These are phyloP conservation scores for Toxostoma redivivum DNA, from an alignment of 2,113 vertebrate genomes.

Conservation along the genomic window DNA sequence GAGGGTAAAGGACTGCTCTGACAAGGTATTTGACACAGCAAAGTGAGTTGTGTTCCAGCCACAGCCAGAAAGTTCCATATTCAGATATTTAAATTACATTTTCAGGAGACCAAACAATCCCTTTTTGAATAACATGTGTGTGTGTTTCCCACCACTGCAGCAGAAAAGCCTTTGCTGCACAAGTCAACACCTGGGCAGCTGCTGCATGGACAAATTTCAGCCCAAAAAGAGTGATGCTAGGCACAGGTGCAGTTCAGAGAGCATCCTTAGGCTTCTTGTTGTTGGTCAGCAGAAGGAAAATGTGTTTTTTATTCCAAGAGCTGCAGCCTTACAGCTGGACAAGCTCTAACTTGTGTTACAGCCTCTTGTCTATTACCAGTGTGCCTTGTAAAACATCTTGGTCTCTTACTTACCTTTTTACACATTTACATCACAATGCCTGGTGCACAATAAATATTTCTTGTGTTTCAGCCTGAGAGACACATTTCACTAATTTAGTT, in stretches of 20 bases:
- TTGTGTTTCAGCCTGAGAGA: not conserved
- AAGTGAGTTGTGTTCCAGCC: not conserved
- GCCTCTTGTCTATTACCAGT: accelerated
- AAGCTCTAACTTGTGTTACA: not conserved
- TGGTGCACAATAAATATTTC: not conserved
- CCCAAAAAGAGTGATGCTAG: not conserved
- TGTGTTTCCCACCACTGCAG: not conserved
- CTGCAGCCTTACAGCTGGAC: not conserved
- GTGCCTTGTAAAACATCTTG: not conserved
- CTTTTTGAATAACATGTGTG: accelerated
- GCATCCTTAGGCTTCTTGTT: not conserved
- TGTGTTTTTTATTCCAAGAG: not conserved
- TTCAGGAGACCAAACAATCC: not conserved
- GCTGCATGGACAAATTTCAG: not conserved
- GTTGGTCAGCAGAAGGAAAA: not conserved
- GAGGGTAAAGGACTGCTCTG: not conserved
- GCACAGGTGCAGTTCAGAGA: not conserved
- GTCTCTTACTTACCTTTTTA: not conserved
- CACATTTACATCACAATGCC: not conserved
- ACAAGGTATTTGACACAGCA: not conserved
- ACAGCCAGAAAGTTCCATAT: not conserved
- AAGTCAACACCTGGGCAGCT: not conserved
- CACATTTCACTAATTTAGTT: not conserved
- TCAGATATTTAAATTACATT: not conserved
- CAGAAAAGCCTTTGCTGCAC: not conserved